Conservation (phyloP, 2,888 invertebrate genomes). For the Rapana venosa region DNA sequence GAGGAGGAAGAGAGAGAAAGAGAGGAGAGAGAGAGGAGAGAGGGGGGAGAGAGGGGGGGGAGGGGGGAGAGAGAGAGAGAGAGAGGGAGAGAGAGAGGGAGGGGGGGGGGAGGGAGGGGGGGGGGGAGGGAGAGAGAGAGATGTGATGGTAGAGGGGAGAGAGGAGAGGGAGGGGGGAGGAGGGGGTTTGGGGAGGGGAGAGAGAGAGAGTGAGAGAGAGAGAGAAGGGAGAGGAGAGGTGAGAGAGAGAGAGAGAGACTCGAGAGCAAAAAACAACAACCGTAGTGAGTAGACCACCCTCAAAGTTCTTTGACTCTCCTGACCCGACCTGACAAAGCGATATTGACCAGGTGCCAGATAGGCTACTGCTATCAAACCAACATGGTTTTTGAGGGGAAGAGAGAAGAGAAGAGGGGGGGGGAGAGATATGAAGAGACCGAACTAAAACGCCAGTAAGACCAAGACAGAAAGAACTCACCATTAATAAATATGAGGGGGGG, state of each 20-base stretch:
- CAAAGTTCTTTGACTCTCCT: no score
- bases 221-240: background rate
- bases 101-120: background rate
- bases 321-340: no score
- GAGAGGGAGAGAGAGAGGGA: background rate
- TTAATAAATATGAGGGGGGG: no score
- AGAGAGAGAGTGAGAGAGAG: background rate
- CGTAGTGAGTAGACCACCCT: background rate
- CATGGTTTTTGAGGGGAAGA: no score
- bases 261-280: background rate
- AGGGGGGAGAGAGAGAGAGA: background rate
- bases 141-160: background rate
- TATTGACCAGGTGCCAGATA: no score
- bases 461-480: no score
- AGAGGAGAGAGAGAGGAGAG: background rate
- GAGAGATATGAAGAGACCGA: no score
- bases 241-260: background rate
- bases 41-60: background rate
- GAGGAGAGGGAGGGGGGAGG: background rate
- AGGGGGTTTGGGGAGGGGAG: background rate
- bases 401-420: no score
- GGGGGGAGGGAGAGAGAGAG: background rate
- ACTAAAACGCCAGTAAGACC: no score
- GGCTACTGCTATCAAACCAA: no score
- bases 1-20: background rate